A percentile compares a stretch with the other conserved stretches of the same genome.
phyloP scores from a whole-genome alignment of 2,797 vertebrate genomes.

The Trachops cirrhosus region DNA sequence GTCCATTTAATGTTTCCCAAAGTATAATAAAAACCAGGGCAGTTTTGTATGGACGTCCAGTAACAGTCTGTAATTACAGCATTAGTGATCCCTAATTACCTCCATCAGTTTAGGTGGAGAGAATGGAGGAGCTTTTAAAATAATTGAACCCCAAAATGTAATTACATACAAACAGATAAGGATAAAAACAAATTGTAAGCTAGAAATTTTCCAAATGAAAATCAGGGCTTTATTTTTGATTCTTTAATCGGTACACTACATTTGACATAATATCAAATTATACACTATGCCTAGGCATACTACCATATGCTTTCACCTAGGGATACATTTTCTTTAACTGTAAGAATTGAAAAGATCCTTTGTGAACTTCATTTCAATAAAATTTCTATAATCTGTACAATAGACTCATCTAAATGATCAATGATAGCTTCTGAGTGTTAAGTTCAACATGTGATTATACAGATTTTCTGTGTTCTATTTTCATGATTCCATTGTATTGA shows the following conservation, averaged over 20 bases:
- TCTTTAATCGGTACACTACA: background rate
- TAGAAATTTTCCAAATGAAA: background rate
- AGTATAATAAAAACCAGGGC: background rate
- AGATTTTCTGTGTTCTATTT: background rate
- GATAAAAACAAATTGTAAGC: background rate
- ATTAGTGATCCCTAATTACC: background rate
- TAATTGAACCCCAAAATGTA: background rate
- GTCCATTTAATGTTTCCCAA: background rate
- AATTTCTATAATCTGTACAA: background rate
- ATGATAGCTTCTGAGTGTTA: constrained; percentile 11
- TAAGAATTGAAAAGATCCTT: background rate
- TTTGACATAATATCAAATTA: background rate
- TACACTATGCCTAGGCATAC: background rate
- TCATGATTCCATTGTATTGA: background rate
- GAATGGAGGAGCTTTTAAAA: background rate
- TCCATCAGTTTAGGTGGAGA: background rate
- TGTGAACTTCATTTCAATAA: background rate
- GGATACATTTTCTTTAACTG: background rate
- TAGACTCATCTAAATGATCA: background rate
- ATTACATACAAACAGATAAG: background rate
- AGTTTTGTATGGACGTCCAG: background rate
- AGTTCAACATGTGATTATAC: background rate
- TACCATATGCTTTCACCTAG: background rate
- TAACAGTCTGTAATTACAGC: background rate
- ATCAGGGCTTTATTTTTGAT: background rate